Evolutionary conservation across 2,797 vertebrate genomes (phyloP).

Genomic region (Acipenser oxyrinchus): DNA sequence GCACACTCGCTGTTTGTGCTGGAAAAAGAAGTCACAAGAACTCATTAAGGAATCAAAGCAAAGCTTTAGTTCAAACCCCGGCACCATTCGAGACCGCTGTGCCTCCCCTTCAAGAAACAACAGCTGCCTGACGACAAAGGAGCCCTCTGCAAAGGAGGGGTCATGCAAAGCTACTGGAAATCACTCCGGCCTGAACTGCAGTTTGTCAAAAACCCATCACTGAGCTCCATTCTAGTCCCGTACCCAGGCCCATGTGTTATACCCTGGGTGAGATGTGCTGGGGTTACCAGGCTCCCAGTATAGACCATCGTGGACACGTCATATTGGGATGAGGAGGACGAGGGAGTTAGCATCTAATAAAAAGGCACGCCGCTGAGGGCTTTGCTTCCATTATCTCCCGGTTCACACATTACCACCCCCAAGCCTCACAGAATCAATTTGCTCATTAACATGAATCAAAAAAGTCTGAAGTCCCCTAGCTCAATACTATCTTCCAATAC

Average conservation of each 20-base stretch:
- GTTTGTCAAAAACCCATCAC: slow-evolving; percentile 18
- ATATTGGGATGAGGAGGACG: slow-evolving; percentile 8
- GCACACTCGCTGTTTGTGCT: too few relatives aligned
- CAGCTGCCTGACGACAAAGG: slow-evolving; percentile 1
- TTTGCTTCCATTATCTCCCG: too few relatives aligned
- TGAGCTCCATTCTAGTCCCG: not conserved
- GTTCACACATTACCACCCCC: not conserved
- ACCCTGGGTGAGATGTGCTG: slow-evolving; percentile 5
- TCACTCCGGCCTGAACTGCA: slow-evolving; percentile 1
- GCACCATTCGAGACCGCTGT: slow-evolving; percentile 9
- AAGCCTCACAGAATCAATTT: slow-evolving; percentile 3
- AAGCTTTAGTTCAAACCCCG: slow-evolving; percentile 13
- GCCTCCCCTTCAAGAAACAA: slow-evolving; percentile 4
- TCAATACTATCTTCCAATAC: too few relatives aligned
- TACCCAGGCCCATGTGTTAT: slow-evolving; percentile 11
- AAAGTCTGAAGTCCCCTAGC: not conserved
- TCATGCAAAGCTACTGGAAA: not conserved
- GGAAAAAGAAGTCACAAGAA: too few relatives aligned
- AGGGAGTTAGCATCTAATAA: not conserved
- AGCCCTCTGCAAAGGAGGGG: not conserved
- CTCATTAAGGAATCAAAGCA: slow-evolving; percentile 12
- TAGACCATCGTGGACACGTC: not conserved
- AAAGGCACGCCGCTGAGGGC: not conserved
- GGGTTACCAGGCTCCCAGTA: not conserved
- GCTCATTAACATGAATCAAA: slow-evolving; percentile 19